These are phyloP conservation scores for Dendrocopos noguchii DNA, from an alignment of 2,113 vertebrate genomes.

Conservation along the genomic window DNA sequence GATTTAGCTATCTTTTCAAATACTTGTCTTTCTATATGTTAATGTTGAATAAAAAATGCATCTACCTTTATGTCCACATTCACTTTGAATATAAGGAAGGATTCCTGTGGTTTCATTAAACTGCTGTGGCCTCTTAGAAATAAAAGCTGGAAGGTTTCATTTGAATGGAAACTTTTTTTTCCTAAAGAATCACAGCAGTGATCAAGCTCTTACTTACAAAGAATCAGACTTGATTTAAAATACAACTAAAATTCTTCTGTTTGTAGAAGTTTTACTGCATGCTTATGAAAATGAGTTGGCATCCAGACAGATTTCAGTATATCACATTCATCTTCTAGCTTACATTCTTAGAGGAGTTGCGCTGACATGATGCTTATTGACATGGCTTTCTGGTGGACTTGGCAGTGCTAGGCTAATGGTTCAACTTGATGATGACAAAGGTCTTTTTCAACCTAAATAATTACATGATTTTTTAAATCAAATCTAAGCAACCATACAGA, in stretches of 20 bases:
- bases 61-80: background rate
- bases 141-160: background rate
- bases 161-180: background rate
- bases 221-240: constrained; percentile 16
- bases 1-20: background rate
- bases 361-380: too few relatives aligned
- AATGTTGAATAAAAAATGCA: background rate
- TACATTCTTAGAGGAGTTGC: background rate
- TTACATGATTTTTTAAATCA: background rate
- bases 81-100: background rate
- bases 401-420: too few relatives aligned
- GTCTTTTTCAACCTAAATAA: too few relatives aligned
- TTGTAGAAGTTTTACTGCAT: background rate
- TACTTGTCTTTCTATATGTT: background rate
- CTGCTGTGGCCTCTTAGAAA: background rate
- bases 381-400: too few relatives aligned
- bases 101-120: background rate
- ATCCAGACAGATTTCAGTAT: background rate
- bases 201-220: background rate
- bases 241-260: background rate
- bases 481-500: background rate
- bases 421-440: too few relatives aligned
- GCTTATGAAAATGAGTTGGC: background rate
- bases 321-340: background rate
- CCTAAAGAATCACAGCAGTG: background rate